Base-by-base conservation (phyloP, 37 sponge, comb jelly and placozoan species). In the Haliclona indistincta region DNA sequence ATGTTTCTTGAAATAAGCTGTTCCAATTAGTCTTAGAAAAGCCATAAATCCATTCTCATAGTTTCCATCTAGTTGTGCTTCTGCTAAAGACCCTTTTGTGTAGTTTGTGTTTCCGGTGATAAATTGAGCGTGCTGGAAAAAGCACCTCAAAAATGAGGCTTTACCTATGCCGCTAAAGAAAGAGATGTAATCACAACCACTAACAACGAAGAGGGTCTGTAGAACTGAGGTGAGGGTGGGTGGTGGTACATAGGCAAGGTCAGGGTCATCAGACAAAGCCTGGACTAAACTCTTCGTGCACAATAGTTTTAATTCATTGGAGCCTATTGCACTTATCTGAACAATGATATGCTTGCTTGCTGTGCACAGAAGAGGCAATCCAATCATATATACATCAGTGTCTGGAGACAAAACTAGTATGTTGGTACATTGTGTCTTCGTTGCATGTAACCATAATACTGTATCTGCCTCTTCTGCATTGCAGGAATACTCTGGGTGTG, bases 151-250 rank as follows among this genome's bases (percentile, higher is more conserved):
- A 55, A 77, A 77, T 6, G 78, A 51, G 23, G 68, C 38, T 47
- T 66, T 77, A 11, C 67, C 67, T 28, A 77, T 15, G 10, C 67
- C 67, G 45, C 4, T 51, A 30, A 77, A 77, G 44, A 77, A 77
- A 10, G 68, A 77, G 25, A 62, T 66, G 41, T 35, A 77, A 56
- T 77, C 78, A 66, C 78, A 77, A 22, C 78, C 78, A 51, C 55
- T 42, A 23, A 43, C 15, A 4, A 64, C 68, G 64, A 49, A 77
- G 3, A 77, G 38, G 3, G 43, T 36, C 30, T 65, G 67, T 4
- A 65, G 13, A 25, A n/a, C 25, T 25, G 11, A 25, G 7, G 13
- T 11, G 6, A 8, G 6, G n/a, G n/a, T 8, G 23, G 60, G 26
- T 20, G 13, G 13, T 23, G 11, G 6, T 23, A 58, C 26, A n/a